These are phyloP conservation scores for Acropora tenuis DNA, from an alignment of 64 coral and sea anemone genomes.

Conservation along the genomic window DNA sequence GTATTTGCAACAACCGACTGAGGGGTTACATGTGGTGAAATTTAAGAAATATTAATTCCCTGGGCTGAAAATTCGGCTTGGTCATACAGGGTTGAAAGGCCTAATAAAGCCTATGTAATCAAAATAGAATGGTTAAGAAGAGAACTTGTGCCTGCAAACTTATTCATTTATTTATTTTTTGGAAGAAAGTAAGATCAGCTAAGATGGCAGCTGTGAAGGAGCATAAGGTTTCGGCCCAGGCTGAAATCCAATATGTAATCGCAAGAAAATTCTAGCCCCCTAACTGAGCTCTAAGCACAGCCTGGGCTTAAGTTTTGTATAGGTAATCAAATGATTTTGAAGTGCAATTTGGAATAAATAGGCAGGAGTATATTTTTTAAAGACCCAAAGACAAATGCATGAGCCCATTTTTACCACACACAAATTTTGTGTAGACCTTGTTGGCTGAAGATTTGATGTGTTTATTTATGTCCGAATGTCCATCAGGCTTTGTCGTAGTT, in stretches of 20 bases:
- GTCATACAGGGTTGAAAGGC: constrained; percentile 2
- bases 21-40: neutral
- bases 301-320: neutral
- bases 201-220: neutral
- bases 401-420: too few species aligned
- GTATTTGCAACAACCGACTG: neutral
- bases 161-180: neutral
- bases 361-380: neutral
- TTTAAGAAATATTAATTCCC: neutral
- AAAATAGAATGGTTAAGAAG: neutral
- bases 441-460: too few species aligned
- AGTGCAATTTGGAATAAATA: constrained; percentile 1
- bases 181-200: neutral
- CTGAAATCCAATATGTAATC: neutral
- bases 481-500: neutral
- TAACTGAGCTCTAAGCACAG: neutral
- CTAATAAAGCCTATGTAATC: neutral
- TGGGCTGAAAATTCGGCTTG: neutral
- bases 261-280: neutral
- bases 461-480: too few species aligned
- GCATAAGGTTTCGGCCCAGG: neutral
- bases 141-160: neutral
- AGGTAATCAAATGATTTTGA: neutral
- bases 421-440: too few species aligned
- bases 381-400: neutral